Evolutionary conservation across 2,888 invertebrate species (phyloP).

Genomic region (Balanococcus diminutus): DNA sequence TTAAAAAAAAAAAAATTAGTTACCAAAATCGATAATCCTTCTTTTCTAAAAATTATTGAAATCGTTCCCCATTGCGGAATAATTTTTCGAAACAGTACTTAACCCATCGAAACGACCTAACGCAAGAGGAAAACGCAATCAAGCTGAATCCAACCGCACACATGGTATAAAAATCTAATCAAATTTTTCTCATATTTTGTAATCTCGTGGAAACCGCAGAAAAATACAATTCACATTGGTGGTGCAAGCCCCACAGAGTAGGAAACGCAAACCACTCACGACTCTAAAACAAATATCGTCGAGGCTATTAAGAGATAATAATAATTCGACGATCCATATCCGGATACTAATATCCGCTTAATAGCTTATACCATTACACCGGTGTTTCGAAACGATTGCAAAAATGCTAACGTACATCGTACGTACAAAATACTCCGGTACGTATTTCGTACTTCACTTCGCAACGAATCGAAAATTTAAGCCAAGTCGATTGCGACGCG

Average conservation of each 20-base stretch:
- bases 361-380: not conserved
- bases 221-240: no score
- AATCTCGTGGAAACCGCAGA: not conserved
- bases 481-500: not conserved
- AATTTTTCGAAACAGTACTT: no score
- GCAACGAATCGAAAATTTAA: not conserved
- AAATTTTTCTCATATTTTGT: not conserved
- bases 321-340: not conserved
- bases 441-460: not conserved
- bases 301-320: not conserved
- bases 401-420: not conserved
- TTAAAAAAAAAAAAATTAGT: no score
- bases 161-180: not conserved
- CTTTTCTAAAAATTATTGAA: no score
- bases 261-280: not conserved
- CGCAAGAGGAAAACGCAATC: no score
- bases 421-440: not conserved
- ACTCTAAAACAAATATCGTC: not conserved
- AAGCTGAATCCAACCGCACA: no score
- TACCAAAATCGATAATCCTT: no score
- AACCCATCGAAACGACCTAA: no score
- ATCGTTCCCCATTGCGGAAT: no score
- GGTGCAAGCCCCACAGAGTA: not conserved
- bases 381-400: not conserved
- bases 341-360: constrained; percentile 13